A percentile compares a stretch with the other conserved stretches of the same genome.
Conservation (phyloP, 2,888 invertebrate genomes). For the Drosophila lacicola region DNA sequence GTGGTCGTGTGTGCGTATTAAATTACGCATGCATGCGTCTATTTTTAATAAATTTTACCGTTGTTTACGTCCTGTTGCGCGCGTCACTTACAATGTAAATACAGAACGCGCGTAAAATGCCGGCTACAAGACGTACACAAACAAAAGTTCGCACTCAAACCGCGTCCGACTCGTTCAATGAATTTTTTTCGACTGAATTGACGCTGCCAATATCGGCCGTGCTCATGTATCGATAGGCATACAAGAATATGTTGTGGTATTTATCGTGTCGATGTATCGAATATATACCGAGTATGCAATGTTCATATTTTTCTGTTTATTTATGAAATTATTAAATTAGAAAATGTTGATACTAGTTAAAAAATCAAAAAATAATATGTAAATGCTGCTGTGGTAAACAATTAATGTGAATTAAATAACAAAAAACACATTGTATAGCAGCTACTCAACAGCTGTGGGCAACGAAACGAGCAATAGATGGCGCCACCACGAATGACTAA, state of each 20-base stretch:
- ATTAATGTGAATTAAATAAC: neutral
- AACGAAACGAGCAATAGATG: constrained; percentile 15
- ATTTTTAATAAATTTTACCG: constrained; percentile 55
- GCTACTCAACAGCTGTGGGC: neutral
- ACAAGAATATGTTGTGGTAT: neutral
- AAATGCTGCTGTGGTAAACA: neutral
- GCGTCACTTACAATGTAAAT: constrained; percentile 57
- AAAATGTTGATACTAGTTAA: too few relatives aligned
- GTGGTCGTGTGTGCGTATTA: constrained; percentile 28
- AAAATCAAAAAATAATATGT: neutral
- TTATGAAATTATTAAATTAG: too few relatives aligned
- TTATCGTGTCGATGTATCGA: constrained; percentile 6
- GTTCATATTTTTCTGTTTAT: neutral
- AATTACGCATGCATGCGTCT: constrained; percentile 47
- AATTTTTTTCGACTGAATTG: constrained; percentile 44
- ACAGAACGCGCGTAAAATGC: constrained; percentile 59
- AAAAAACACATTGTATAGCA: neutral
- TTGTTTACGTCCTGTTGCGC: constrained; percentile 64
- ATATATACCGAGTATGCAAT: neutral
- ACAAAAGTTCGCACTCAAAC: constrained; percentile 14
- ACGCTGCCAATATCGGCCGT: neutral
- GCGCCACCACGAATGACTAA: constrained; percentile 10
- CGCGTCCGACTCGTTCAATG: constrained; percentile 34
- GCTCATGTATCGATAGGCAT: constrained; percentile 18
- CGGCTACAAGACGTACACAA: constrained; percentile 31